phyloP scores from a whole-genome alignment of 2,888 invertebrate genomes.

The Temnothorax ravouxi region DNA sequence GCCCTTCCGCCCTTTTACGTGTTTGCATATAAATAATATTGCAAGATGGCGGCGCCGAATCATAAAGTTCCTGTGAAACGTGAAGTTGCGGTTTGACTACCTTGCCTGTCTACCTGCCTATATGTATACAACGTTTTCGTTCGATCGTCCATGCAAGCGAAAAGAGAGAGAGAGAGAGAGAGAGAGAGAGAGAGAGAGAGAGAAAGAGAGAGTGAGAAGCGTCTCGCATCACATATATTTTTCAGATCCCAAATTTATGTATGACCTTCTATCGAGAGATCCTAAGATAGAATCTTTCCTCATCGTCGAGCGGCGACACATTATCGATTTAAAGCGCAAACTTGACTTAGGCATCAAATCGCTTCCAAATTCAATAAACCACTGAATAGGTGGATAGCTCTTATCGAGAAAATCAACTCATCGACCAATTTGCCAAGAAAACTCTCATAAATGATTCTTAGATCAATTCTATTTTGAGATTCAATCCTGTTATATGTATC shows the following conservation, averaged over 20 bases:
- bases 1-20: conserved; percentile 56
- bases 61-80: conserved; percentile 69
- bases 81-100: conserved; percentile 56
- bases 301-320: conserved; percentile 59
- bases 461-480: conserved; percentile 12
- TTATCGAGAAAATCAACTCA: conserved; percentile 35
- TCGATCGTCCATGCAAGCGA: conserved; percentile 58
- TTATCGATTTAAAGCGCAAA: conserved; percentile 71
- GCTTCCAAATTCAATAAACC: conserved; percentile 66
- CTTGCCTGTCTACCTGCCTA: conserved; percentile 31
- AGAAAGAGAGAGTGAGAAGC: conserved; percentile 25
- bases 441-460: conserved; percentile 1
- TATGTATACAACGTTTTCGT: conserved; percentile 52
- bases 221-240: conserved; percentile 71
- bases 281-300: conserved; percentile 68
- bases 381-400: conserved; percentile 36
- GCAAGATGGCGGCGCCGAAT: conserved; percentile 75
- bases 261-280: conserved; percentile 69
- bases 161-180: neutral
- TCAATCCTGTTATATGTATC: neutral
- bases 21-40: conserved; percentile 82
- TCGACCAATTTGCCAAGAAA: conserved; percentile 24
- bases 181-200: too few species aligned
- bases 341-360: conserved; percentile 64
- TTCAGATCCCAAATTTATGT: conserved; percentile 76